Evolutionary conservation across 2,888 invertebrate species (phyloP), one percentile per base, ranked within the genome.

Genomic region (Oeneis ivallda): DNA sequence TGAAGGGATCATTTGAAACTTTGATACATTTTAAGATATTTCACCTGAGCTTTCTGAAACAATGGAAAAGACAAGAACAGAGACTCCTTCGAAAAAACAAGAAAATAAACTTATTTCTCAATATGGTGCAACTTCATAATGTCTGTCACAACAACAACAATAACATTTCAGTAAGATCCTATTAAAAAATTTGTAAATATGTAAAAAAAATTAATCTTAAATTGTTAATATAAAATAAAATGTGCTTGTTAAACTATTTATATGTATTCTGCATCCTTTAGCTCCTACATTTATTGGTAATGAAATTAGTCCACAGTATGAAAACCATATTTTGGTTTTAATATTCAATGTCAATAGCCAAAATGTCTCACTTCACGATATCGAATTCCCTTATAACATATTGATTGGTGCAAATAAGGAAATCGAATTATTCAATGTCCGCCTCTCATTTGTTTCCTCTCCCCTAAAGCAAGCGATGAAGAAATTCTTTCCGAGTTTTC

Each of bases 381-480:
- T 87, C 83, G 79, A 76, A 83, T 85, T 86, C 79, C 84, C 82
- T 85, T 85, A 86, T 85, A 87, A 82, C 85, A 85, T 90, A 91
- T 91, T 87, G 92, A 92, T 92, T 90, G 89, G 83, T 83, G 84
- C 90, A 91, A 92, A 92, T 91, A 92, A 91, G 90, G 91, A 92
- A 92, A 92, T 92, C 88, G 83, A 91, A 91, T 92, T 91, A 91
- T 90, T 92, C 92, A 92, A 90, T 85, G 92, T 91, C 92, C 91
- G 89, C 92, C 92, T 89, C 84, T 85, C 88, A 92, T 92, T 91
- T 91, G 89, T 92, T 87, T 87, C 82, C 80, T 82, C 85, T 88
- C 90, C 92, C 89, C 91, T 80, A 84, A 79, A 86, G 76, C 84
- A 86, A 72, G 86, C 90, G 86, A 91, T 88, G 89, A 86, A 90